Evolutionary conservation across 2,888 invertebrate genomes (phyloP).

Genomic region (Biston betularia): DNA sequence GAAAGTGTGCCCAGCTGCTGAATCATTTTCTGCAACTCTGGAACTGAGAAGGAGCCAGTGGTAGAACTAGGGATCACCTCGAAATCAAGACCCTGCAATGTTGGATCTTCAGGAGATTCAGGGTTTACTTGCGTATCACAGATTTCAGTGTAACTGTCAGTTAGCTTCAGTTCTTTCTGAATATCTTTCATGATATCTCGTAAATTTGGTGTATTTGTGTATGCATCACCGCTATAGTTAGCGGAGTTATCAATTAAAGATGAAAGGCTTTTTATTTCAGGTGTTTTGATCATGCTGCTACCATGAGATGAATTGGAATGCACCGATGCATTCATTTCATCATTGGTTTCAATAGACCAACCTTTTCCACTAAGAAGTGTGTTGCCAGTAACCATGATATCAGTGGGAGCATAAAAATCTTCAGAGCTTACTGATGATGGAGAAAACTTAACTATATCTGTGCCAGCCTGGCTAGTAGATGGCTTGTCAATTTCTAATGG

Average conservation of each 20-base stretch:
- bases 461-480: slow-evolving; percentile 65
- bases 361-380: slow-evolving; percentile 86
- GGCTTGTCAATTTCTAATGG: slow-evolving; percentile 62
- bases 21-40: slow-evolving; percentile 87
- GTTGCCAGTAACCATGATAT: slow-evolving; percentile 85
- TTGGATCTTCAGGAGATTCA: slow-evolving; percentile 71
- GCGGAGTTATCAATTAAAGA: slow-evolving; percentile 75
- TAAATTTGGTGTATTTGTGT: slow-evolving; percentile 79
- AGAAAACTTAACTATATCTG: slow-evolving; percentile 57
- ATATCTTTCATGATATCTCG: slow-evolving; percentile 87
- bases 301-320: slow-evolving; percentile 84
- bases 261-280: slow-evolving; percentile 79
- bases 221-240: slow-evolving; percentile 67
- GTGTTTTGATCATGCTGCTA: slow-evolving; percentile 82
- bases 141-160: slow-evolving; percentile 65
- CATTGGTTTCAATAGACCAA: slow-evolving; percentile 88
- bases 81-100: slow-evolving; percentile 83
- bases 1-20: slow-evolving; percentile 89
- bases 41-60: slow-evolving; percentile 83
- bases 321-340: slow-evolving; percentile 80
- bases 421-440: slow-evolving; percentile 69
- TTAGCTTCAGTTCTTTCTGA: slow-evolving; percentile 75
- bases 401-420: slow-evolving; percentile 66
- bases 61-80: slow-evolving; percentile 85
- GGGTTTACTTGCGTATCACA: slow-evolving; percentile 62